Evolutionary conservation across 2,797 vertebrate species (phyloP), one percentile per base, ranked within the genome.

Genomic region (Gymnoscopelus braueri): DNA sequence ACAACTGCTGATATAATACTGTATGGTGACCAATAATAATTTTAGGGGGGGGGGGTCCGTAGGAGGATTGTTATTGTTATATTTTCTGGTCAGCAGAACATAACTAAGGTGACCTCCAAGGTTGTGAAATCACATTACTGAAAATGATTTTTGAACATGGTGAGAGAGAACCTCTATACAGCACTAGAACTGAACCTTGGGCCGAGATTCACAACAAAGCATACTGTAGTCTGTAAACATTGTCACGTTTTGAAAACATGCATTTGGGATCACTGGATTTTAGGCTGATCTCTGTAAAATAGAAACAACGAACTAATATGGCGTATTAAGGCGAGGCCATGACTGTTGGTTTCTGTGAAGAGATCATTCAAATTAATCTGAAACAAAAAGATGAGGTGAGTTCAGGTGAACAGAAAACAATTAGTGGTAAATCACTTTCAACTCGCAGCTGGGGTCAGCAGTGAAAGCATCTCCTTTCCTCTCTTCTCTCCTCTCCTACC

Each of bases 391-490:
- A 48, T 67, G 74, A 78, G 7, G 9, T 63, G 59, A 19, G 65
- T 64, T 39, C 49, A 12, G 3, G 9, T 14, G 57, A 7, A 29
- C 12, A 1, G 56, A n/a, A 52, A 49, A 29, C 19, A 2, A 9
- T 2, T 50, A 4, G 4, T 55, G 14, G 13, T 58, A 39, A 63
- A 52, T 65, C 52, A 74, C 19, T 6, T 23, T 12, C 2, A 49
- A 53, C 3, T 7, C 71, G 85, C 78, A 71, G 83, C 86, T 83
- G 75, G 60, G 74, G 80, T 53, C 51, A 83, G 74, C 78, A 53
- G 68, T 86, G 75, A 87, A 84, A 88, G 83, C 87, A 80, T 75
- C 74, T 79, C 75, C 71, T 74, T 70, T 69, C 57, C 56, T 58
- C 39, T 60, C 15, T 9, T 13, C 51, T 54, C 23, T 53, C 11